Conservation (phyloP, 1,140 invertebrate genomes). For the Leptinotarsa defecta region DNA sequence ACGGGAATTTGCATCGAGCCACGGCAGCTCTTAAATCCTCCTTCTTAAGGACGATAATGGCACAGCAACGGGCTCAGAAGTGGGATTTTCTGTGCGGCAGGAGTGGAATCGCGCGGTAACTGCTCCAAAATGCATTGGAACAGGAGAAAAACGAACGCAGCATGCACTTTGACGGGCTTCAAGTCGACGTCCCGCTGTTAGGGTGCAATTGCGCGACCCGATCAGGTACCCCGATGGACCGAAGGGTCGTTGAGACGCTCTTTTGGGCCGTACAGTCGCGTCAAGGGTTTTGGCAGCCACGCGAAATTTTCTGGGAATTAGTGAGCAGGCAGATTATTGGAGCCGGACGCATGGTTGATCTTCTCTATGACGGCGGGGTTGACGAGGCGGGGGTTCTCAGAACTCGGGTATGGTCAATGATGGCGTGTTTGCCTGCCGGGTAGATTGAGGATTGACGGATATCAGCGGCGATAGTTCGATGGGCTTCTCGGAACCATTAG, state of each 20-base stretch:
- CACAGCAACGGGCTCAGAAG: background rate
- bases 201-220: constrained; percentile 33
- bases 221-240: constrained; percentile 31
- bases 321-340: constrained; percentile 11
- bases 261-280: constrained; percentile 22
- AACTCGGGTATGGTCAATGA: background rate
- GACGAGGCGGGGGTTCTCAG: constrained; percentile 9
- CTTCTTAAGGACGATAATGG: no score
- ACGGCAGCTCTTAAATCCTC: no score
- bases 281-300: constrained; percentile 23
- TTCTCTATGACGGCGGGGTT: background rate
- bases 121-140: background rate
- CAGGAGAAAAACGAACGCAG: constrained; percentile 7
- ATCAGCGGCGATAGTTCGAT: background rate
- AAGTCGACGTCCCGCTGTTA: constrained; percentile 22
- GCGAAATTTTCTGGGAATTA: constrained; percentile 35
- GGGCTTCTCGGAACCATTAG: background rate
- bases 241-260: constrained; percentile 25
- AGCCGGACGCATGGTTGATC: background rate
- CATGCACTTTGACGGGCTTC: constrained; percentile 24
- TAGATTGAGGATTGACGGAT: constrained; percentile 12
- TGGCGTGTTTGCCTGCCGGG: constrained; percentile 17
- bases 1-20: no score
- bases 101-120: background rate
- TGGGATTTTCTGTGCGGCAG: background rate